These are phyloP conservation scores for Achroia grisella DNA, from an alignment of 1,140 invertebrate genomes.

Conservation along the genomic window DNA sequence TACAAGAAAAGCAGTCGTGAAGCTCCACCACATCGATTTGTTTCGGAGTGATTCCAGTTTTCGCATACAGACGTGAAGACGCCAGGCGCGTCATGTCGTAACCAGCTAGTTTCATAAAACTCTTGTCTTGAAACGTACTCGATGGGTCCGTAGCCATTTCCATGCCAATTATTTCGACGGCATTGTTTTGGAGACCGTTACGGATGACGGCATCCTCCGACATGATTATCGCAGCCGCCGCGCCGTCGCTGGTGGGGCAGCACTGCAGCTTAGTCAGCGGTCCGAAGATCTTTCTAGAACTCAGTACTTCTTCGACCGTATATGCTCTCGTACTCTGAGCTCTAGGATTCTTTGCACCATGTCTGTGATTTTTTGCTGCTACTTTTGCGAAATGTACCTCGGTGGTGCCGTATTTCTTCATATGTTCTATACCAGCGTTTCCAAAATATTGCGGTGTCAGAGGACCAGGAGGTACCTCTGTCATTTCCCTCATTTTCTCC, in stretches of 20 bases:
- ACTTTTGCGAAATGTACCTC: conserved; percentile 97
- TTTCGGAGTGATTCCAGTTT: conserved; percentile 82
- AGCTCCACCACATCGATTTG: conserved; percentile 97
- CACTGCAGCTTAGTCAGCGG: conserved; percentile 97
- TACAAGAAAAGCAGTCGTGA: conserved; percentile 99
- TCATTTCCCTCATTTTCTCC: conserved; percentile 86
- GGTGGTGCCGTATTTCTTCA: conserved; percentile 97
- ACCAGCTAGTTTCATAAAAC: conserved; percentile 93
- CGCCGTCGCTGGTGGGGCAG: conserved; percentile 97
- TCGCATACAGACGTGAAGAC: conserved; percentile 84
- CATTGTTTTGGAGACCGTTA: conserved; percentile 87
- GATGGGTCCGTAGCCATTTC: conserved; percentile 96
- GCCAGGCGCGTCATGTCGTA: conserved; percentile 96
- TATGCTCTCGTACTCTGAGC: conserved; percentile 96
- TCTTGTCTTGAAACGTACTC: conserved; percentile 89
- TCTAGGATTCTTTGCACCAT: conserved; percentile 96
- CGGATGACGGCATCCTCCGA: conserved; percentile 92
- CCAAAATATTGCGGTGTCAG: conserved; percentile 96
- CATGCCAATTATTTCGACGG: conserved; percentile 96
- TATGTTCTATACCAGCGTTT: conserved; percentile 96
- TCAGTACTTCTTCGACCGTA: conserved; percentile 89
- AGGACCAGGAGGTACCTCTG: conserved; percentile 85
- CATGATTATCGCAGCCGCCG: conserved; percentile 93
- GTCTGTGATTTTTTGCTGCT: conserved; percentile 97
- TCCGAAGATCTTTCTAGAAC: conserved; percentile 89